A percentile compares a stretch with the other conserved stretches of the same genome.
These are phyloP conservation scores for Hartigia nigra DNA, from an alignment of 2,888 invertebrate genomes.

Conservation along the genomic window DNA sequence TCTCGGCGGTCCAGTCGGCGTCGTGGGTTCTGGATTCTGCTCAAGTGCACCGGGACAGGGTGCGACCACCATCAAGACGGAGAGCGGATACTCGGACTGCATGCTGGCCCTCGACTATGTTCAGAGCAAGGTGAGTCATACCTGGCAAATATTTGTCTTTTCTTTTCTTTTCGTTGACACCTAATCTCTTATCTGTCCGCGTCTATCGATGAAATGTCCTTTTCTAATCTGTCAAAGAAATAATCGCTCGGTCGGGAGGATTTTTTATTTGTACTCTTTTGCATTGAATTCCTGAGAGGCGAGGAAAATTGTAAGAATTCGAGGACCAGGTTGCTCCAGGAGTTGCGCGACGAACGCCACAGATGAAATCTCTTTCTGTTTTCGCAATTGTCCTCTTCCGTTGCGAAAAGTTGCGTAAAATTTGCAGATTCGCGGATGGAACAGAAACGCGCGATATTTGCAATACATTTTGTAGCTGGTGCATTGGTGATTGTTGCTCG, in stretches of 20 bases:
- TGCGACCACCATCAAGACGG: conserved; percentile 73
- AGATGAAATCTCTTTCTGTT: too few species aligned
- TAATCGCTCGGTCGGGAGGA: not conserved
- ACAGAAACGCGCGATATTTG: not conserved
- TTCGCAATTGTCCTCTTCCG: too few species aligned
- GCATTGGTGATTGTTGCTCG: conserved; percentile 13
- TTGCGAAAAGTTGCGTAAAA: too few species aligned
- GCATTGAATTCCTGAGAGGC: not conserved
- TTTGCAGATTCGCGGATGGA: not conserved
- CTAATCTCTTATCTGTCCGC: not conserved
- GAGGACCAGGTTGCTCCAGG: not conserved
- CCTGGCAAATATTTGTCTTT: not conserved
- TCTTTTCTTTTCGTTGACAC: not conserved
- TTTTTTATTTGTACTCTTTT: not conserved
- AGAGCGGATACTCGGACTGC: conserved; percentile 77
- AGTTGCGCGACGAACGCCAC: not conserved
- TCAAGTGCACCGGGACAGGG: conserved; percentile 65
- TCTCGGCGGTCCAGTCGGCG: conserved; percentile 64
- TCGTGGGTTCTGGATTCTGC: conserved; percentile 67
- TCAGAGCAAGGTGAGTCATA: conserved; percentile 73
- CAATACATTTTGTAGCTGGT: not conserved
- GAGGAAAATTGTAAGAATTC: not conserved
- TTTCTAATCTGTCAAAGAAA: conserved; percentile 24
- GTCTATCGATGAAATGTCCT: conserved; percentile 10
- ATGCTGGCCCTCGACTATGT: conserved; percentile 77